A percentile compares a stretch with the other conserved stretches of the same genome.
These are phyloP conservation scores for Drosophila sturtevanti DNA, from an alignment of 1,140 invertebrate species.

Conservation along the genomic window DNA sequence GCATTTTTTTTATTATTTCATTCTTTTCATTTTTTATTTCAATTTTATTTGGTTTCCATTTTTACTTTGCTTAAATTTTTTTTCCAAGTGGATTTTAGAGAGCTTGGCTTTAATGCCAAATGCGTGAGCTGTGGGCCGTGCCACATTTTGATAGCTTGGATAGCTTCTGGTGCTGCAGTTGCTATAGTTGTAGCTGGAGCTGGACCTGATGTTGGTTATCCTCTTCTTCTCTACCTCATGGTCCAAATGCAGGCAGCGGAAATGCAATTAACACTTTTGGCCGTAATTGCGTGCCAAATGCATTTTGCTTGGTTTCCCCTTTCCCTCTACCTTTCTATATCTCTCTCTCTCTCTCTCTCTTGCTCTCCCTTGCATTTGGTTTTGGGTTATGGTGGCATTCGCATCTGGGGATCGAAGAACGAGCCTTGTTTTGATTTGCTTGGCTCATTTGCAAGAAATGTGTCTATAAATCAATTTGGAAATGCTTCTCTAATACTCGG, in stretches of 20 bases:
- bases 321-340: no score
- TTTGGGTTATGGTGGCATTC: not conserved
- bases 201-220: not conserved
- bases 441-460: conserved; percentile 71
- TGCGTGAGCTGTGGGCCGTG: conserved; percentile 74
- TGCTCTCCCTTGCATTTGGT: conserved; percentile 18
- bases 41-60: not conserved
- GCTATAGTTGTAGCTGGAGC: conserved; percentile 6
- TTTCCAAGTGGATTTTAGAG: conserved; percentile 15
- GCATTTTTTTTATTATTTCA: no score
- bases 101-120: conserved; percentile 62
- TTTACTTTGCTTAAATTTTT: no score
- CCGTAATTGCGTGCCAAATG: conserved; percentile 79
- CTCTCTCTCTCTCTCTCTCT: conserved; percentile 6
- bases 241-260: conserved; percentile 39
- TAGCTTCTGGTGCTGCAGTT: conserved; percentile 43
- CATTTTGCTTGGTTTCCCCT: conserved; percentile 58
- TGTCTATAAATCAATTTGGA: conserved; percentile 66
- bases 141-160: conserved; percentile 59
- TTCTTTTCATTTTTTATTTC: no score
- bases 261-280: conserved; percentile 80
- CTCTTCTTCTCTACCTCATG: conserved; percentile 24
- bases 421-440: conserved; percentile 70
- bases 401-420: conserved; percentile 4
- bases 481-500: conserved; percentile 15